Evolutionary conservation across 2,888 invertebrate species (phyloP), one percentile per base, ranked within the genome.

Genomic region (Mantis religiosa): DNA sequence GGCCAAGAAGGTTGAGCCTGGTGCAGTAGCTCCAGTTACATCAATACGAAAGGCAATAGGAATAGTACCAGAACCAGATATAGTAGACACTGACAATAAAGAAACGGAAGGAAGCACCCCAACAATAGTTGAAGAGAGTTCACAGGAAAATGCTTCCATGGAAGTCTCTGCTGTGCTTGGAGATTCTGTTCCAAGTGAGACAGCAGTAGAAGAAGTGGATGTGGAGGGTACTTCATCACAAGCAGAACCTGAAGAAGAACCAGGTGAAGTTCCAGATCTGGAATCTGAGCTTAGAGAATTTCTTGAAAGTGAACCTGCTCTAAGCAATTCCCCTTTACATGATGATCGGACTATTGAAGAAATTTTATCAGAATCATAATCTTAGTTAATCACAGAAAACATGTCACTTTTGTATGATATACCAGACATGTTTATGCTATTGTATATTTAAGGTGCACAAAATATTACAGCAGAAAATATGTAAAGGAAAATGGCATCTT

Each of bases 1-100:
- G 92, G 95, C 96, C 15, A 97, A 96, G 92, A 95, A 96, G 91
- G 95, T 97, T 88, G 95, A 96, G 89, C 97, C 98, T 0, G 93
- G 94, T 0, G 95, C 95, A 84, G 95, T 97, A 28, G 96, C 96
- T 27, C 95, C 96, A 54, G 94, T 95, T 0, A 94, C 95, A 87
- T 95, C 96, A 9, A 92, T 97, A 41, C 94, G 97, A 82, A 95
- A 95, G 91, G 97, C 97, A n/a, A 96, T 97, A 96, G 97, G 97
- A 83, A 95, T 97, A 92, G n/a, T 87, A 85, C 90, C 90, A 41
- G 85, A 27, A 3, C 87, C 87, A 25, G 81, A 81, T 15, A 30
- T 28, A 27, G 81, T 28, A 27, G 86, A 81, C 28, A 47, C 81
- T 3, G 90, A 91, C 83, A 90, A 89, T 83, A 90, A 91, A 85